Percentiles rank a stretch among this genome's conserved stretches.
Evolutionary conservation across 2,113 vertebrate genomes (phyloP).

Genomic region (Cepphus grylle): DNA sequence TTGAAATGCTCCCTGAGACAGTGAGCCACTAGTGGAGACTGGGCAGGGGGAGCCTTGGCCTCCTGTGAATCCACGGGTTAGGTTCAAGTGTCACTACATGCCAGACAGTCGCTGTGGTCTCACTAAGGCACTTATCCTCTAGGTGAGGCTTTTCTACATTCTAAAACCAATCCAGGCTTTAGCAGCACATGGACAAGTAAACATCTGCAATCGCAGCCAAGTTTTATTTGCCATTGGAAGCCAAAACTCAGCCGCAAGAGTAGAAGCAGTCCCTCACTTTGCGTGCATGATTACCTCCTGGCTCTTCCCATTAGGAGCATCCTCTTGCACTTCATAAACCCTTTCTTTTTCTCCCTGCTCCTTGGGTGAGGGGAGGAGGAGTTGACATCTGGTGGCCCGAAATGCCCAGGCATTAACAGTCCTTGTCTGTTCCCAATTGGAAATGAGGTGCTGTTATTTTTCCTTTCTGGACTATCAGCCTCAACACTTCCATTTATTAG

Average conservation of each 20-base stretch:
- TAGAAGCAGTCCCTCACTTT: background rate
- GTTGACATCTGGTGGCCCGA: background rate
- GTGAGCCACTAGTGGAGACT: background rate
- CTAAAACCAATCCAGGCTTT: background rate
- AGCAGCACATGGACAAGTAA: background rate
- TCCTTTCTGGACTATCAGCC: background rate
- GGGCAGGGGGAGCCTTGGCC: background rate
- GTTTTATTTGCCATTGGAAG: background rate
- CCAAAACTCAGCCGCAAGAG: background rate
- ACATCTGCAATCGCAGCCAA: background rate
- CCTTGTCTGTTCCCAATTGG: background rate
- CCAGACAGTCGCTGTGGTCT: fast-evolving
- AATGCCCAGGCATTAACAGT: background rate
- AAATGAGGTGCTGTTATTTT: background rate
- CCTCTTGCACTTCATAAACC: background rate
- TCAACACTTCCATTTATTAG: background rate
- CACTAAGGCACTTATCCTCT: background rate
- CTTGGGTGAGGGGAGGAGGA: background rate
- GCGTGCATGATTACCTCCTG: background rate
- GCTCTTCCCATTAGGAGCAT: background rate
- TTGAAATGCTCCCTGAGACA: background rate
- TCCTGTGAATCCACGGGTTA: background rate
- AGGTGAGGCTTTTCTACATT: background rate
- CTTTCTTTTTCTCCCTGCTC: background rate
- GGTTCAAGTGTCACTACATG: background rate